Percentiles rank a stretch among this genome's conserved stretches.
These are phyloP conservation scores for Paraplagusia blochii DNA, from an alignment of 2,113 vertebrate genomes.

Conservation along the genomic window DNA sequence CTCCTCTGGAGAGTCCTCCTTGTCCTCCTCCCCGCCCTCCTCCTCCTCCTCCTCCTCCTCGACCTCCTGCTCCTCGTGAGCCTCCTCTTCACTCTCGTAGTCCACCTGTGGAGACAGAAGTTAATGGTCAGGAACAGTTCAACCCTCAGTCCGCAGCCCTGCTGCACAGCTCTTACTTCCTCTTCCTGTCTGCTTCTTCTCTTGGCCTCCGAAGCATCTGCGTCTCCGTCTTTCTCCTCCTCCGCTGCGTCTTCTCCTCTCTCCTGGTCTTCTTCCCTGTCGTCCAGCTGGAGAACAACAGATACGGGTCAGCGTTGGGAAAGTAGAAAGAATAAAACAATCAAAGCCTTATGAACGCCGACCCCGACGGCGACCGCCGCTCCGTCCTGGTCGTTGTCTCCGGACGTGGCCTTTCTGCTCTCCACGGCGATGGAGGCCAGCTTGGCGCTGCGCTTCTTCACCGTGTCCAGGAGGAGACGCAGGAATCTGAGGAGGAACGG, in stretches of 20 bases:
- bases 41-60: slow-evolving; percentile 41
- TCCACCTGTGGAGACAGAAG: slow-evolving; percentile 78
- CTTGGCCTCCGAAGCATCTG: slow-evolving; percentile 87
- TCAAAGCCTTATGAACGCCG: slow-evolving; percentile 4
- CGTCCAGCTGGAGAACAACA: slow-evolving; percentile 44
- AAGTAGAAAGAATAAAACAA: not conserved
- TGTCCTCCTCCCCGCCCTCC: slow-evolving; percentile 35
- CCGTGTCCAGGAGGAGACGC: slow-evolving; percentile 80
- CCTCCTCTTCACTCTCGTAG: slow-evolving; percentile 91
- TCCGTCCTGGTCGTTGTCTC: slow-evolving; percentile 60
- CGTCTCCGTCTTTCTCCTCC: slow-evolving; percentile 88
- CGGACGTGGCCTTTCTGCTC: slow-evolving; percentile 77
- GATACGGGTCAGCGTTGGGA: not conserved
- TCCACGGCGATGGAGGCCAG: slow-evolving; percentile 82
- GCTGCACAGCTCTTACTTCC: slow-evolving; percentile 75
- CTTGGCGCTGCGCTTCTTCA: slow-evolving; percentile 84
- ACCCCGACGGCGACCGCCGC: slow-evolving; percentile 18
- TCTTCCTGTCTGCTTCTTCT: slow-evolving; percentile 86
- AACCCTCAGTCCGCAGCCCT: not conserved
- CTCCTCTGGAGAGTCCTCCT: not conserved
- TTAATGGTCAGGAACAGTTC: no score
- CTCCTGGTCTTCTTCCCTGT: slow-evolving; percentile 72
- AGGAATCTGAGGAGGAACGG: slow-evolving; percentile 80
- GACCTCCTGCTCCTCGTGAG: slow-evolving; percentile 29
- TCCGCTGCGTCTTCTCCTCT: slow-evolving; percentile 78